phyloP scores from a whole-genome alignment of 2,888 invertebrate species.

The Conops quadrifasciatus region DNA sequence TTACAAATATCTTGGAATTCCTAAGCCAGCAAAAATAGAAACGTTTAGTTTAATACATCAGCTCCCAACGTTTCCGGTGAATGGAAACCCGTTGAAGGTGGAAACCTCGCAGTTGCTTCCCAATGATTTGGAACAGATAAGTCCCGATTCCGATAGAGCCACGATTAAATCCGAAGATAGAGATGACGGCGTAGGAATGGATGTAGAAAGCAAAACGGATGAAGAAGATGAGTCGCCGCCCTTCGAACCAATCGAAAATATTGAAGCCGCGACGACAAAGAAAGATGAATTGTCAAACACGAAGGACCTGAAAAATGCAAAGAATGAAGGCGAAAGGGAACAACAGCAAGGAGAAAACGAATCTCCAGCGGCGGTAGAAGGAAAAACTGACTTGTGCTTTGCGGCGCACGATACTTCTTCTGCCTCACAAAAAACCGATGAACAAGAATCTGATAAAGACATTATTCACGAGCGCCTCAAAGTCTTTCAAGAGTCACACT shows the following conservation, averaged over 20 bases:
- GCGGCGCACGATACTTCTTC: slow-evolving; percentile 34
- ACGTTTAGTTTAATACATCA: slow-evolving; percentile 49
- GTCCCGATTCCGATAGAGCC: slow-evolving; percentile 79
- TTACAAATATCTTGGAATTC: slow-evolving; percentile 85
- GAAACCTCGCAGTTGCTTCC: slow-evolving; percentile 71
- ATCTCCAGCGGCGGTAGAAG: not conserved
- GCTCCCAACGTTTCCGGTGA: slow-evolving; percentile 55
- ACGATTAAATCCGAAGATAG: slow-evolving; percentile 61
- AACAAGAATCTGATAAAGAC: slow-evolving; percentile 43
- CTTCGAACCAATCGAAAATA: slow-evolving; percentile 69
- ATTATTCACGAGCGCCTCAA: slow-evolving; percentile 41
- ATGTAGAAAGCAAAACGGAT: slow-evolving; percentile 54
- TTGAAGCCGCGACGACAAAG: slow-evolving; percentile 23
- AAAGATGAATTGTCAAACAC: not conserved
- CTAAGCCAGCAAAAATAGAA: slow-evolving; percentile 65
- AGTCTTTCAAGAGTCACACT: slow-evolving; percentile 70
- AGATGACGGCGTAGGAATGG: slow-evolving; percentile 59
- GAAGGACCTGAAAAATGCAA: not conserved
- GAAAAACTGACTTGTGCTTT: slow-evolving; percentile 10
- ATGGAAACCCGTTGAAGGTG: slow-evolving; percentile 55
- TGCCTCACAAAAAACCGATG: slow-evolving; percentile 27
- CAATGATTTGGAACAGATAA: slow-evolving; percentile 81
- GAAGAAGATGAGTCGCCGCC: slow-evolving; percentile 73
- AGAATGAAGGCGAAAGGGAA: not conserved
- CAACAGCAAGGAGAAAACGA: too few species aligned